These are phyloP conservation scores for Sus cebifrons DNA, from an alignment of 2,797 vertebrate genomes.

Conservation along the genomic window DNA sequence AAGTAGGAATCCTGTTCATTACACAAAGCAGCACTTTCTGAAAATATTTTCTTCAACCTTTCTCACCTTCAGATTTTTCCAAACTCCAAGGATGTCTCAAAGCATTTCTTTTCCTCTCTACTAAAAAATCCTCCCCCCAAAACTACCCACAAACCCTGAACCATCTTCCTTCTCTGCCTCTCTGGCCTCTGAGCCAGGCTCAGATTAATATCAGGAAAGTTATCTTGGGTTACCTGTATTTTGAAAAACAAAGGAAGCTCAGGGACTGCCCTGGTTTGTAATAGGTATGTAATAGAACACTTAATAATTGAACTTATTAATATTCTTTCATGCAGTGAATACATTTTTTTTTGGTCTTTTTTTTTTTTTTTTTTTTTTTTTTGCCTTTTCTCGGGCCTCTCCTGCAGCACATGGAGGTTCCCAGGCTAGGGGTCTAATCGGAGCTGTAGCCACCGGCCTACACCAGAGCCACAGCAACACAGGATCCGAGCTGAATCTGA, in stretches of 20 bases:
- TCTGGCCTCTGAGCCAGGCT: background rate
- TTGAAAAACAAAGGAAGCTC: background rate
- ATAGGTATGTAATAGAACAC: background rate
- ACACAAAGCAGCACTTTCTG: constrained; percentile 26
- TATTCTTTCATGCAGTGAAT: constrained; percentile 34
- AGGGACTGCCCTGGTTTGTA: background rate
- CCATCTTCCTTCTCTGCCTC: background rate
- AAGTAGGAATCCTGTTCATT: background rate
- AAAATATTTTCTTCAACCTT: constrained; percentile 20
- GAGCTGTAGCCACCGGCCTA: too few relatives aligned
- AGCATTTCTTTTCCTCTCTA: background rate
- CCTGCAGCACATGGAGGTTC: too few relatives aligned
- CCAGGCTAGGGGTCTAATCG: too few relatives aligned
- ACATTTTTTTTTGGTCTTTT: background rate
- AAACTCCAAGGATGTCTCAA: background rate
- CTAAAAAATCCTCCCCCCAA: constrained; percentile 49
- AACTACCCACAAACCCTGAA: background rate
- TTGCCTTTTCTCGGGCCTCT: too few relatives aligned
- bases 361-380: too few relatives aligned
- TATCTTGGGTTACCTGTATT: background rate
- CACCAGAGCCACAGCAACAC: too few relatives aligned
- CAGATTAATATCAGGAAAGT: background rate
- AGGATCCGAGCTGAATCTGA: too few relatives aligned
- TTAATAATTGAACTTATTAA: constrained; percentile 8
- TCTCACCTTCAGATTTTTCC: constrained; percentile 49